Conservation (phyloP, 2,888 invertebrate genomes). For the Acanthacorydalis orientalis region DNA sequence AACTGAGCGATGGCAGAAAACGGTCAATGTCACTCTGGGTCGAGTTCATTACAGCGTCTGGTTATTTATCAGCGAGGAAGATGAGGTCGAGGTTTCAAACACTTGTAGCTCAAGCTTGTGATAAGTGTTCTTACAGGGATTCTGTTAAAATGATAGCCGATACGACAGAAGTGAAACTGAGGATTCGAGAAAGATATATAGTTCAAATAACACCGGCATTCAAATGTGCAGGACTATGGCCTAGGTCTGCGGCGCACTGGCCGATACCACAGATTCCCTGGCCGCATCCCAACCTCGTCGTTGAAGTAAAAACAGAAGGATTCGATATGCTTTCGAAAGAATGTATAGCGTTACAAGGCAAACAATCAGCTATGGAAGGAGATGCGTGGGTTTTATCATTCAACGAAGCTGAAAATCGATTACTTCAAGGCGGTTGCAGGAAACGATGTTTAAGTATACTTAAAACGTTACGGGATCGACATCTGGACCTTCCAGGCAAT, state of each 20-base stretch:
- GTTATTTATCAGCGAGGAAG: conserved; percentile 84
- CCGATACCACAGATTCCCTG: conserved; percentile 79
- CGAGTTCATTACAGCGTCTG: conserved; percentile 92
- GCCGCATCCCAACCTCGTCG: conserved; percentile 83
- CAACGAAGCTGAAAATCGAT: conserved; percentile 76
- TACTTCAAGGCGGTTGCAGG: conserved; percentile 74
- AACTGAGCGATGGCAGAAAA: conserved; percentile 87
- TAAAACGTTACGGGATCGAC: conserved; percentile 78
- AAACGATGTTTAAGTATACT: conserved; percentile 73
- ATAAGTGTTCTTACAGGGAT: conserved; percentile 84
- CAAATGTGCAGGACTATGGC: conserved; percentile 88
- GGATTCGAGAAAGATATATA: conserved; percentile 75
- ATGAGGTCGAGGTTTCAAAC: conserved; percentile 88
- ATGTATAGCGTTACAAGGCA: conserved; percentile 60
- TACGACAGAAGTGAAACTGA: conserved; percentile 78
- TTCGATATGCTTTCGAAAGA: conserved; percentile 86
- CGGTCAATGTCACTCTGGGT: conserved; percentile 96
- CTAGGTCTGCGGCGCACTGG: conserved; percentile 86
- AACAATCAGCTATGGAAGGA: conserved; percentile 83
- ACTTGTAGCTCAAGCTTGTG: conserved; percentile 74
- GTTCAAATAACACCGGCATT: conserved; percentile 93
- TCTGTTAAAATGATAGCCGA: conserved; percentile 89
- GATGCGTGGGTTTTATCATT: conserved; percentile 92
- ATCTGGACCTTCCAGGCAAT: conserved; percentile 72
- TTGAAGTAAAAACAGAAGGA: conserved; percentile 86